These are phyloP conservation scores for Coenonympha glycerion DNA, from an alignment of 2,888 invertebrate genomes.

Conservation along the genomic window DNA sequence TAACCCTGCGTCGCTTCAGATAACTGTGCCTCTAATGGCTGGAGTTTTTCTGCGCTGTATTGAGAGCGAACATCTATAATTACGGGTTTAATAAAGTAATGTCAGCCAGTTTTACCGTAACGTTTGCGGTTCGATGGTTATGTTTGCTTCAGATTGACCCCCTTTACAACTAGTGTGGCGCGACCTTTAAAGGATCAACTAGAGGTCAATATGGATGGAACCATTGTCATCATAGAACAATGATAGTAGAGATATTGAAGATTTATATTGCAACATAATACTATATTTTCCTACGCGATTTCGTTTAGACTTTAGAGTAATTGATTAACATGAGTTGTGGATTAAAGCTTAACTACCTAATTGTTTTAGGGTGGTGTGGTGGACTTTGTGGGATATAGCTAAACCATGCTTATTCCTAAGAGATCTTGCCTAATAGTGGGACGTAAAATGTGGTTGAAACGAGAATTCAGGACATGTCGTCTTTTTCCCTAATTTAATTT, in stretches of 20 bases:
- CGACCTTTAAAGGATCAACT: constrained; percentile 16
- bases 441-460: no score
- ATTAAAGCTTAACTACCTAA: background rate
- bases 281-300: background rate
- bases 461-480: no score
- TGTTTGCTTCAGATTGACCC: constrained; percentile 28
- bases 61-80: constrained; percentile 60
- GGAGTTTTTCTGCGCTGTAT: constrained; percentile 55
- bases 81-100: constrained; percentile 35
- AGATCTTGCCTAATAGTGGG: no score
- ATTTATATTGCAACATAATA: background rate
- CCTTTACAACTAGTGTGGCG: constrained; percentile 23
- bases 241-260: background rate
- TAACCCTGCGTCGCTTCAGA: constrained; percentile 46
- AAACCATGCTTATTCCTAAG: no score
- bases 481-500: no score
- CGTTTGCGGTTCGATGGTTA: constrained; percentile 24
- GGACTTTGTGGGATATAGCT: no score
- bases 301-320: background rate
- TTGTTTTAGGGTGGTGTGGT: no score
- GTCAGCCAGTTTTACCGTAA: constrained; percentile 32
- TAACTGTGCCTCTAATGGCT: constrained; percentile 71
- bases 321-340: background rate
- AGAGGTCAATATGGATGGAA: constrained; percentile 10
- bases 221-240: constrained; percentile 2